Evolutionary conservation across 2,113 vertebrate species (phyloP), one percentile per base, ranked within the genome.

Genomic region (Monarcha castaneiventris): DNA sequence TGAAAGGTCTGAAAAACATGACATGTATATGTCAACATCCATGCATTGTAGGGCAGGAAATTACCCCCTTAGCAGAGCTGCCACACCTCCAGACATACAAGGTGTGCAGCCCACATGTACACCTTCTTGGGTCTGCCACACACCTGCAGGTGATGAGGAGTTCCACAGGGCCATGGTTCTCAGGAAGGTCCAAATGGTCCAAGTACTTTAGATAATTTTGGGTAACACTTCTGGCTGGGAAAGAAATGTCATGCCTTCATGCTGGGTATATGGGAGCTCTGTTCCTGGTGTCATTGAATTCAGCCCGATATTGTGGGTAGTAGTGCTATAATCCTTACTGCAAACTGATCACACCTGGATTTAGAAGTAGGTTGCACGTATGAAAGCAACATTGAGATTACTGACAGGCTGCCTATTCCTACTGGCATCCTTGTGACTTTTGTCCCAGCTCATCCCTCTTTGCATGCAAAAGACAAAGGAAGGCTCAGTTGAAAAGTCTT

Each of bases 121-220:
- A 32, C 44, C 19, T 37, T 22, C 71, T 62, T 0, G 0, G 25
- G 23, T 49, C 43, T 77, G 51, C 55, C 52, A 12, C 6, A 13
- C 12, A 46, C 26, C 69, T 71, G 52, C 26, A 29, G 56, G 16
- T 41, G 58, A 77, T 2, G 13, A 81, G 43, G 30, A 78, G 35
- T 14, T 76, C 39, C 2, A 3, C 2, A 5, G n/a, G 44, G 13
- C 11, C 0, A 1, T 33, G 39, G 29, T 32, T 54, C 23, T 22
- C 29, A 74, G 51, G 64, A 89, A 72, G 25, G 33, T 19, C 35
- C 32, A 88, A 64, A 54, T 39, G 22, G 32, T 55, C 55, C 61
- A 89, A 74, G 73, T 52, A n/a, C 54, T 79, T 64, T 63, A 44
- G 66, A 27, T 8, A 11, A 11, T 8, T 58, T 58, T 69, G 21